A percentile compares a stretch with the other conserved stretches of the same genome.
Conservation (phyloP, 2,113 vertebrate genomes). For the Corapipo altera region DNA sequence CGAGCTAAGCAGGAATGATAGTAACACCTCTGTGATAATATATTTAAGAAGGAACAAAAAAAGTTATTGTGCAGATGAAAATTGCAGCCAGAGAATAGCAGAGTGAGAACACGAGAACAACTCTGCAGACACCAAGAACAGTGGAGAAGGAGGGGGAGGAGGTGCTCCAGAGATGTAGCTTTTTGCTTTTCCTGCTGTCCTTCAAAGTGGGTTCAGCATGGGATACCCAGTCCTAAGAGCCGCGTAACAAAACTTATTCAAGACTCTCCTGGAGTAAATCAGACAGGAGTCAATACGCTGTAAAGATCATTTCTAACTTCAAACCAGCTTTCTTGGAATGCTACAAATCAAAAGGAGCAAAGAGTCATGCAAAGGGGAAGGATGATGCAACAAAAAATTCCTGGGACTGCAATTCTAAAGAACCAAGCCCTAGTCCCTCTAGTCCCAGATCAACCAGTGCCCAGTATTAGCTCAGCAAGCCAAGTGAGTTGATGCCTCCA, state of each 20-base stretch:
- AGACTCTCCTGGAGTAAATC: background rate
- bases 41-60: background rate
- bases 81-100: background rate
- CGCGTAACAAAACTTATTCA: background rate
- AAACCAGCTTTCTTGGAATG: background rate
- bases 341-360: background rate
- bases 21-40: background rate
- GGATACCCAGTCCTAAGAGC: background rate
- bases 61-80: background rate
- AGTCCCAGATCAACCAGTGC: background rate
- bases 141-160: background rate
- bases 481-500: background rate
- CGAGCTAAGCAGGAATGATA: background rate
- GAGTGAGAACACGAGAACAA: background rate
- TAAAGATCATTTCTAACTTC: background rate
- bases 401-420: background rate
- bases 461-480: background rate
- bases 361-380: background rate
- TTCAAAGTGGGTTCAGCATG: background rate
- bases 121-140: background rate
- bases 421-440: background rate
- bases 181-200: background rate
- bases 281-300: background rate
- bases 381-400: background rate
- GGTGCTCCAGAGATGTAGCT: background rate